Conservation (phyloP, 2,113 vertebrate genomes). For the Centropus bengalensis region DNA sequence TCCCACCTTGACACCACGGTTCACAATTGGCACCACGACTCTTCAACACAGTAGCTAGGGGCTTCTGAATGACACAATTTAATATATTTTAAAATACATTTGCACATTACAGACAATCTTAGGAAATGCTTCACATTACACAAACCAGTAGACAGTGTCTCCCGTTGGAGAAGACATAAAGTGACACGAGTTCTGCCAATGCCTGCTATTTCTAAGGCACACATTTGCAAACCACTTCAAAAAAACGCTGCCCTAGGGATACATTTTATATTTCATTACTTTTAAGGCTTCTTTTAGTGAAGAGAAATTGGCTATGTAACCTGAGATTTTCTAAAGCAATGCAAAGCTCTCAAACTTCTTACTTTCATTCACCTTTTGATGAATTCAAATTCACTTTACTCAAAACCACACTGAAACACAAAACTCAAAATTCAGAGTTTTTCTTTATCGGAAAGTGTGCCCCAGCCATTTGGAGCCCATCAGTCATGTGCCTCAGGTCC, state of each 20-base stretch:
- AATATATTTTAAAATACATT: slow-evolving; percentile 46
- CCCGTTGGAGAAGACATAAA: not conserved
- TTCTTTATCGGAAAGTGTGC: not conserved
- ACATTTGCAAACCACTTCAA: not conserved
- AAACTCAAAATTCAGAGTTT: not conserved
- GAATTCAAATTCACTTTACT: not conserved
- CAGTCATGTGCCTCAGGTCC: not conserved
- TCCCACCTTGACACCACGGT: not conserved
- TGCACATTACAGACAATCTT: not conserved
- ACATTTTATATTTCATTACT: not conserved
- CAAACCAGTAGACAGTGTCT: not conserved
- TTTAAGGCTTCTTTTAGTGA: not conserved
- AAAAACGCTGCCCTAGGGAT: not conserved
- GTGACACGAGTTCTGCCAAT: not conserved
- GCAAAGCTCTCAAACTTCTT: not conserved
- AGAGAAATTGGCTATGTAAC: not conserved
- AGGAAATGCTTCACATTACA: not conserved
- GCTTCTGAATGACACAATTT: not conserved
- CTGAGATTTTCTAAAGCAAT: not conserved
- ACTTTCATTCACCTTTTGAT: not conserved
- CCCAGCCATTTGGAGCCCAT: not conserved
- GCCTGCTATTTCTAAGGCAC: slow-evolving; percentile 27
- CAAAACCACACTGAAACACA: not conserved
- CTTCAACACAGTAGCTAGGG: not conserved
- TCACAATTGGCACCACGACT: not conserved